Percentiles rank a stretch among this genome's conserved stretches.
Conservation (phyloP, 2,113 vertebrate species). For the Pomatostomus ruficeps region DNA sequence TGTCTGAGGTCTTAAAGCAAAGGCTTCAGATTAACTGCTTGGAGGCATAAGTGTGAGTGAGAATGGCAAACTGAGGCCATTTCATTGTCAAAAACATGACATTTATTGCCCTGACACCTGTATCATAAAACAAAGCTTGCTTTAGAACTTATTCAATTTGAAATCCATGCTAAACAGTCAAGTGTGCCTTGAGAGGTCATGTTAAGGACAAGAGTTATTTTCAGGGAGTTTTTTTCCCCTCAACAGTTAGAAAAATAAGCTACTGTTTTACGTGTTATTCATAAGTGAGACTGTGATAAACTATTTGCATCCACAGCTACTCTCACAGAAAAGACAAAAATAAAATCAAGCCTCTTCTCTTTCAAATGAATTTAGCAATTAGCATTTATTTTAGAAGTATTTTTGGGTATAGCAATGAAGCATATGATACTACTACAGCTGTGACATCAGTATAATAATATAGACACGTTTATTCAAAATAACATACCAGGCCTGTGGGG, state of each 20-base stretch:
- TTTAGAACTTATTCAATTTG: background rate
- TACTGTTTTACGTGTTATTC: background rate
- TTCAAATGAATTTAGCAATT: background rate
- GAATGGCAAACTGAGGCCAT: background rate
- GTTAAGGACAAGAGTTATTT: background rate
- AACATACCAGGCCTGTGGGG: background rate
- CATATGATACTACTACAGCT: background rate
- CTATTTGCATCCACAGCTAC: background rate
- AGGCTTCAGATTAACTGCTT: background rate
- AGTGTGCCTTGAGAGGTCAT: background rate
- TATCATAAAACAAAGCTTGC: constrained; percentile 10
- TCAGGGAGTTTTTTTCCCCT: background rate
- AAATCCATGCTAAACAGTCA: background rate
- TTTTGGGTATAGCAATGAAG: background rate
- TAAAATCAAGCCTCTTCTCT: background rate
- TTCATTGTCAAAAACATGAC: background rate
- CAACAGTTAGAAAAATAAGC: background rate
- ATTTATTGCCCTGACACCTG: background rate
- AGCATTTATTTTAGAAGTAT: background rate
- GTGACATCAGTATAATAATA: background rate
- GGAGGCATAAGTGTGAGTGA: background rate
- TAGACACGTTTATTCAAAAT: background rate
- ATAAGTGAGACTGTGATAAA: background rate
- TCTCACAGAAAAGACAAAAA: background rate
- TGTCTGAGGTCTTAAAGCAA: background rate